These are phyloP conservation scores for Hyposoter dolosus DNA, from an alignment of 2,888 invertebrate genomes.

Conservation along the genomic window DNA sequence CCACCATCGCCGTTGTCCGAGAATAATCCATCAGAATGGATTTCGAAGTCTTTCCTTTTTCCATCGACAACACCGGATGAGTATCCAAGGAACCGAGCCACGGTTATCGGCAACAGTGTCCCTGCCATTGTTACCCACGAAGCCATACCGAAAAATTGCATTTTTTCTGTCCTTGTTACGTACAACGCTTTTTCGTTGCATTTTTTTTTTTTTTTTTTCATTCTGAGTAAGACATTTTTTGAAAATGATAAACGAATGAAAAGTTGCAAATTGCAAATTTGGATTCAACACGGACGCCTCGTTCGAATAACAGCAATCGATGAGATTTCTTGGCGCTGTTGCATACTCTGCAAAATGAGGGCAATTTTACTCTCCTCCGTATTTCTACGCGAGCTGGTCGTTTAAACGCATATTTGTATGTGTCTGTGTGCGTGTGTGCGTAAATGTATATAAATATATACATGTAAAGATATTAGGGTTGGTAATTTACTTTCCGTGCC, in stretches of 20 bases:
- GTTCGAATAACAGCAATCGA: slow-evolving; percentile 54
- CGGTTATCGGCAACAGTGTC: not conserved
- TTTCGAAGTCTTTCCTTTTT: not conserved
- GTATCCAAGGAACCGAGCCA: too few species aligned
- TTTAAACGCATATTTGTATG: not conserved
- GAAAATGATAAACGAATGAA: too few species aligned
- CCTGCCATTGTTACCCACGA: not conserved
- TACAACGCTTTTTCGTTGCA: too few species aligned
- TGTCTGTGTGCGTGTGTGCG: too few species aligned
- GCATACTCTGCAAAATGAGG: slow-evolving; percentile 51
- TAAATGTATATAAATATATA: slow-evolving; percentile 21
- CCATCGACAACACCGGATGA: slow-evolving; percentile 1
- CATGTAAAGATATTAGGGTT: slow-evolving; percentile 19
- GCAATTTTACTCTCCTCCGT: slow-evolving; percentile 7
- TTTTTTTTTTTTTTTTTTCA: too few species aligned
- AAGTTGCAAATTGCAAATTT: slow-evolving; percentile 61
- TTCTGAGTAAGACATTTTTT: too few species aligned
- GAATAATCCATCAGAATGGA: slow-evolving; percentile 69
- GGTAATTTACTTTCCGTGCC: slow-evolving; percentile 45
- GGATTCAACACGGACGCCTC: slow-evolving; percentile 63
- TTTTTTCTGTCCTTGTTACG: not conserved
- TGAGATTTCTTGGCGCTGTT: slow-evolving; percentile 69
- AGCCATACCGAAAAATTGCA: not conserved
- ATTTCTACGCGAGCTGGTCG: slow-evolving; percentile 35
- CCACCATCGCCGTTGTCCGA: slow-evolving; percentile 74